Percentiles rank a stretch among this genome's conserved stretches.
phyloP scores from a whole-genome alignment of 2,797 vertebrate genomes.

The Rhabdomys pumilio region DNA sequence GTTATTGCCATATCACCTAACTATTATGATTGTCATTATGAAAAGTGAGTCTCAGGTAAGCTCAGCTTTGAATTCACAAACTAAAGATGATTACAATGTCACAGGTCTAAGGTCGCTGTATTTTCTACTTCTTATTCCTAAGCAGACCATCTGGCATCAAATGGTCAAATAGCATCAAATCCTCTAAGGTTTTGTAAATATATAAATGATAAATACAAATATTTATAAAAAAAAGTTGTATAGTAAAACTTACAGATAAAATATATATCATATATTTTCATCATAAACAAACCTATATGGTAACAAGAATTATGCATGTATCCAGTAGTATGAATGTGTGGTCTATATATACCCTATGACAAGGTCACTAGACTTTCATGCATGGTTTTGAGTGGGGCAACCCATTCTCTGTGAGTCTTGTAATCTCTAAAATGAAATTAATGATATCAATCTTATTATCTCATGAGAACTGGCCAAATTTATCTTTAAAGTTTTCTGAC shows the following conservation, averaged over 20 bases:
- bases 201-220: background rate
- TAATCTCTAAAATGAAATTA: background rate
- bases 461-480: background rate
- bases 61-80: background rate
- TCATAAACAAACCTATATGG: background rate
- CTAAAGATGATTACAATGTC: background rate
- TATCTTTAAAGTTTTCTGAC: constrained; percentile 26
- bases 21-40: background rate
- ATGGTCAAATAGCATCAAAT: background rate
- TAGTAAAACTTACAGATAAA: background rate
- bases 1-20: background rate
- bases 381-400: background rate
- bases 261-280: background rate
- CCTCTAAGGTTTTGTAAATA: constrained; percentile 8
- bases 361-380: background rate
- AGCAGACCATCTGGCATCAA: background rate
- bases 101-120: background rate
- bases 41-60: background rate
- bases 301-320: background rate
- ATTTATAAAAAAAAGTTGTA: background rate
- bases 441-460: background rate
- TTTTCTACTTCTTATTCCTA: background rate
- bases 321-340: background rate
- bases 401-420: background rate
- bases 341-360: background rate